Evolutionary conservation across 2,888 invertebrate species (phyloP).

Genomic region (Sepioteuthis lessoniana): DNA sequence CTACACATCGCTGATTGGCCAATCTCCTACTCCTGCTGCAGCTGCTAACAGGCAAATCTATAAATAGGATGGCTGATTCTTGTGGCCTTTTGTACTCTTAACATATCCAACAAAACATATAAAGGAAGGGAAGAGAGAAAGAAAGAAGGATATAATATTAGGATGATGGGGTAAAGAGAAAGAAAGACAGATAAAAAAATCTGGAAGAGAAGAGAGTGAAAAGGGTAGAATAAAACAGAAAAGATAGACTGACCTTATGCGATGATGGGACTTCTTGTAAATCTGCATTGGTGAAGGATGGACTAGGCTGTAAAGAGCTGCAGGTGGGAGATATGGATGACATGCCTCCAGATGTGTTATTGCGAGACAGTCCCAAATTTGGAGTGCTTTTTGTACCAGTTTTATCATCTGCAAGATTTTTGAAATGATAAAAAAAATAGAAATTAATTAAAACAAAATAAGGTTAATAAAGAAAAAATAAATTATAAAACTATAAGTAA

Average conservation of each 20-base stretch:
- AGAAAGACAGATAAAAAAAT: not conserved
- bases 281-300: conserved; percentile 55
- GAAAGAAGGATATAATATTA: not conserved
- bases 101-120: too few relatives aligned
- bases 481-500: too few relatives aligned
- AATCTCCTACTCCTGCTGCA: too few relatives aligned
- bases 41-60: too few relatives aligned
- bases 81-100: too few relatives aligned
- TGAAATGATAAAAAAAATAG: not conserved
- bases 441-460: not conserved
- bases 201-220: not conserved
- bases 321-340: conserved; percentile 55
- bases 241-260: conserved; percentile 60
- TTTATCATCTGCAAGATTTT: conserved; percentile 48
- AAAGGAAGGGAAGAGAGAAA: too few relatives aligned
- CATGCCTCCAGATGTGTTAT: conserved; percentile 51
- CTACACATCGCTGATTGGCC: too few relatives aligned
- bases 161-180: not conserved
- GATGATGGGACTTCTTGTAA: conserved; percentile 62
- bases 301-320: conserved; percentile 47
- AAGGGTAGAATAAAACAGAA: not conserved
- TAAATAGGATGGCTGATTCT: too few relatives aligned
- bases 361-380: conserved; percentile 55
- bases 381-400: conserved; percentile 66
- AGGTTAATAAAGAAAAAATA: not conserved